Evolutionary conservation across 1,140 invertebrate genomes (phyloP).

Genomic region (Berghia stephanieae): DNA sequence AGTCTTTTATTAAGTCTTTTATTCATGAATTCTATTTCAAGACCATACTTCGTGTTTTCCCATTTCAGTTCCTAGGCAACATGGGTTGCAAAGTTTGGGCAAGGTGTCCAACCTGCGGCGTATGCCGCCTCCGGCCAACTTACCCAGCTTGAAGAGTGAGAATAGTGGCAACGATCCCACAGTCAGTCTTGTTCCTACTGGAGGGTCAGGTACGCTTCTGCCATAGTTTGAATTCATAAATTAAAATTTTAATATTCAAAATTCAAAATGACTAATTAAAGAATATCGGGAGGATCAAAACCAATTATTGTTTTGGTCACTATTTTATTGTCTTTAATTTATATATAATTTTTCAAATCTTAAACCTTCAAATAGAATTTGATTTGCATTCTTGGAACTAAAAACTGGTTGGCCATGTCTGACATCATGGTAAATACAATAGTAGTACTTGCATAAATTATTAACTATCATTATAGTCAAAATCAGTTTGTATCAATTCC

Average conservation of each 20-base stretch:
- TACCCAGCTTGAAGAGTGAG: constrained; percentile 97
- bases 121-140: constrained; percentile 87
- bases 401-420: too few relatives aligned
- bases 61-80: constrained; percentile 83
- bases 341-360: too few relatives aligned
- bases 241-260: neutral
- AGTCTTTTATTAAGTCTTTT: neutral
- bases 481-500: too few relatives aligned
- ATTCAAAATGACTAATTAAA: neutral
- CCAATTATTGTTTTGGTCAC: too few relatives aligned
- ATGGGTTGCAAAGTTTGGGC: constrained; percentile 98
- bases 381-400: too few relatives aligned
- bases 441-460: too few relatives aligned
- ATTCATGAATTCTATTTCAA: neutral
- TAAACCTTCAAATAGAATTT: too few relatives aligned
- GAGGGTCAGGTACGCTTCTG: constrained; percentile 68
- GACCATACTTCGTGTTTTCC: neutral
- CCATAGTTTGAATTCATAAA: neutral
- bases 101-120: constrained; percentile 94
- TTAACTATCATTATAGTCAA: too few relatives aligned
- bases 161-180: constrained; percentile 79
- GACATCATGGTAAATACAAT: too few relatives aligned
- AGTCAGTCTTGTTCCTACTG: constrained; percentile 78
- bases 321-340: too few relatives aligned
- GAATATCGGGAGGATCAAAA: too few relatives aligned